These are phyloP conservation scores for Sebastes dallii DNA, from an alignment of 2,797 vertebrate species.

Conservation along the genomic window DNA sequence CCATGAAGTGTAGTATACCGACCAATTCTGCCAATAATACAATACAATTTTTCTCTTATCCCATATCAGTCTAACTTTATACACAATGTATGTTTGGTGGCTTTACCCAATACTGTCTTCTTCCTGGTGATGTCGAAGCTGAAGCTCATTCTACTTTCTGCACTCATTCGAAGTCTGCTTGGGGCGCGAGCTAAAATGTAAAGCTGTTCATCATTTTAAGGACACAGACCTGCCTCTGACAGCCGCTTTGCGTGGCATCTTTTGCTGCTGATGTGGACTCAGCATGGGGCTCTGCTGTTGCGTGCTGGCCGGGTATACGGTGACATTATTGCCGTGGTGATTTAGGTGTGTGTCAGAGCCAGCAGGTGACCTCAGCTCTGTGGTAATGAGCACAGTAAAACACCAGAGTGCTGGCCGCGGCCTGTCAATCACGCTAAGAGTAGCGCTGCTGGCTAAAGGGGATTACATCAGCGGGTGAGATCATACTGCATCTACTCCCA, in stretches of 20 bases:
- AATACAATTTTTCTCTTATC: not conserved
- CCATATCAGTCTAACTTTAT: not conserved
- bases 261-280: conserved; percentile 42
- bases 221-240: not conserved
- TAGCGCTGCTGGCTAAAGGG: conserved; percentile 75
- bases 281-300: conserved; percentile 30
- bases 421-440: conserved; percentile 81
- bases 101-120: not conserved
- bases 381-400: conserved; percentile 81
- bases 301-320: conserved; percentile 24
- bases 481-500: conserved; percentile 79
- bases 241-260: conserved; percentile 33
- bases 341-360: conserved; percentile 77
- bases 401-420: conserved; percentile 69
- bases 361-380: conserved; percentile 79
- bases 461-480: conserved; percentile 84
- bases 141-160: not conserved
- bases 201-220: not conserved
- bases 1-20: not conserved
- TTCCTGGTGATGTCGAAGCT: not conserved
- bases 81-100: not conserved
- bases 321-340: conserved; percentile 71
- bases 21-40: not conserved
- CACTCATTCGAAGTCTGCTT: not conserved
- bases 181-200: not conserved